Evolutionary conservation across 2,888 invertebrate species (phyloP).

Genomic region (Drosophila percnosoma): DNA sequence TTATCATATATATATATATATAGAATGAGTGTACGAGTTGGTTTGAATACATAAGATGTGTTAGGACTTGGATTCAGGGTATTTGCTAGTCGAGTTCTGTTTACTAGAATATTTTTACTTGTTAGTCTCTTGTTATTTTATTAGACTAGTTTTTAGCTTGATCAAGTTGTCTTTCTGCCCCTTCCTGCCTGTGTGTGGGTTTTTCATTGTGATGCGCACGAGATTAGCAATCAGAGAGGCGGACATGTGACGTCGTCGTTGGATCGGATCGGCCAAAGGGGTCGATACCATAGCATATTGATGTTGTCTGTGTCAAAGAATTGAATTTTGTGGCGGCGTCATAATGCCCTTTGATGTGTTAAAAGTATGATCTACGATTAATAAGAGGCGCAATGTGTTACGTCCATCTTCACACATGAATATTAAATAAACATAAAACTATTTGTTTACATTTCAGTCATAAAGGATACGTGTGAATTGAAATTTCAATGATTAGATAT

Average conservation of each 20-base stretch:
- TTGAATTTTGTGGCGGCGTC: neutral
- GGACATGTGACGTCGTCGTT: slow-evolving; percentile 49
- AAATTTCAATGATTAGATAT: neutral
- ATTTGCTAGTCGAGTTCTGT: neutral
- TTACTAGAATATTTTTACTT: neutral
- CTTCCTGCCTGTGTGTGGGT: slow-evolving; percentile 19
- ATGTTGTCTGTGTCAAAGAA: slow-evolving; percentile 16
- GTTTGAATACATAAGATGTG: neutral
- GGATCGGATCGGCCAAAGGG: slow-evolving; percentile 1
- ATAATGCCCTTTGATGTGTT: slow-evolving; percentile 55
- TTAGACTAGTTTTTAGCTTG: slow-evolving; percentile 30
- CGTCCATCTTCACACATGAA: slow-evolving; percentile 9
- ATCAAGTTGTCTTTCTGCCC: slow-evolving; percentile 56
- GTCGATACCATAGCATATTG: slow-evolving; percentile 9
- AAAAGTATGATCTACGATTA: slow-evolving; percentile 49
- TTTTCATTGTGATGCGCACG: slow-evolving; percentile 46
- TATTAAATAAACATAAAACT: slow-evolving; percentile 33
- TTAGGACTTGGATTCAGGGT: neutral
- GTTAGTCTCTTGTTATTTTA: slow-evolving; percentile 7
- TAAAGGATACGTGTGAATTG: slow-evolving; percentile 16
- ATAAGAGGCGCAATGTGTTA: slow-evolving; percentile 19
- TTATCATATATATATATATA: neutral
- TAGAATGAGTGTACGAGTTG: neutral
- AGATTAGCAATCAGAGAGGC: slow-evolving; percentile 50
- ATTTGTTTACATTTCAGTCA: slow-evolving; percentile 45